Percentiles rank a stretch among this genome's conserved stretches.
Conservation (phyloP, 1,140 invertebrate genomes). For the Sitodiplosis mosellana region DNA sequence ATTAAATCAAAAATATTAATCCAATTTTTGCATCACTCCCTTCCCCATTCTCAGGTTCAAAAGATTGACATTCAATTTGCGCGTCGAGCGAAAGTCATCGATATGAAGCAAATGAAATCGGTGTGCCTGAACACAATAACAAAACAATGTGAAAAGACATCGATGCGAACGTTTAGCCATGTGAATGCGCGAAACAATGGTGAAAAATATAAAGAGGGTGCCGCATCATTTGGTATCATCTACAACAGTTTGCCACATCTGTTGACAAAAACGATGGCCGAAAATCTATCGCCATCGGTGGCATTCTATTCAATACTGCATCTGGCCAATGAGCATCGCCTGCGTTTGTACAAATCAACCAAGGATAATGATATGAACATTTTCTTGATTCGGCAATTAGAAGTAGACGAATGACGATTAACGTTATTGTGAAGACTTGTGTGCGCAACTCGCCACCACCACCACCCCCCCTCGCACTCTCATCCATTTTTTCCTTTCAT, state of each 20-base stretch:
- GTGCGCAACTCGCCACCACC: no score
- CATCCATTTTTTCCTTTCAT: no score
- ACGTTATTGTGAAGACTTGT: no score
- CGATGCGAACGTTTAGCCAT: background rate
- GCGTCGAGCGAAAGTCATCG: slow-evolving; percentile 50
- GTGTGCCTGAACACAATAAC: slow-evolving; percentile 32
- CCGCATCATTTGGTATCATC: slow-evolving; percentile 27
- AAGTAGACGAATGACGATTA: background rate
- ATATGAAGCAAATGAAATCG: slow-evolving; percentile 51
- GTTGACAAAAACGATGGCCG: slow-evolving; percentile 33
- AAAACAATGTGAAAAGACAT: slow-evolving; percentile 11
- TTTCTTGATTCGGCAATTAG: slow-evolving; percentile 18
- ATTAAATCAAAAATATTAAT: no score
- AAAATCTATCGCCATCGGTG: slow-evolving; percentile 47
- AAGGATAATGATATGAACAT: slow-evolving; percentile 15
- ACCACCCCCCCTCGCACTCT: no score
- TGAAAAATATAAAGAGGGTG: slow-evolving; percentile 14
- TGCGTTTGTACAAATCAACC: slow-evolving; percentile 6
- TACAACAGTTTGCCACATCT: slow-evolving; percentile 34
- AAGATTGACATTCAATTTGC: slow-evolving; percentile 47
- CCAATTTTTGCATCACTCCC: no score
- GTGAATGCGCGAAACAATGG: background rate
- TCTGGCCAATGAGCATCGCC: slow-evolving; percentile 45
- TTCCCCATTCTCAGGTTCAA: slow-evolving; percentile 24
- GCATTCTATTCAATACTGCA: slow-evolving; percentile 55